Evolutionary conservation across 2,797 vertebrate species (phyloP).

Genomic region (Sciurus carolinensis): DNA sequence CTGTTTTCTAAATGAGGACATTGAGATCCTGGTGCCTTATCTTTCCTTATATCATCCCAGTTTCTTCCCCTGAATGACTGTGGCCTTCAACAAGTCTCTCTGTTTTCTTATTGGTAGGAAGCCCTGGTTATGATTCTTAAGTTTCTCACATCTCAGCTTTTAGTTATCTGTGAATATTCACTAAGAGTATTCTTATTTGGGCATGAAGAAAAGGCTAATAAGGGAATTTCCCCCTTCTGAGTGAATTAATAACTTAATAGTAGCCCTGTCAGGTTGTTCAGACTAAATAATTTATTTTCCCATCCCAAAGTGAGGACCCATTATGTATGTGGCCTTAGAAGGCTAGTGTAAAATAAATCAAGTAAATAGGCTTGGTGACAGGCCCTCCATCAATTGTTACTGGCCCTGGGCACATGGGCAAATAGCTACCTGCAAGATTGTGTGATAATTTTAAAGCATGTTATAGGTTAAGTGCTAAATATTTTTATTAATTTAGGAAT

Average conservation of each 20-base stretch:
- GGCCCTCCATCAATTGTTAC: constrained; percentile 76
- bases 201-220: constrained; percentile 45
- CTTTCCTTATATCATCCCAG: neutral
- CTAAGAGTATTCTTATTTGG: constrained; percentile 55
- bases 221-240: neutral
- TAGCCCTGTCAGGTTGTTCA: constrained; percentile 70
- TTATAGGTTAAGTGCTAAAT: constrained; percentile 77
- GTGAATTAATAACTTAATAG: constrained; percentile 79
- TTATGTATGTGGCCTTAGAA: constrained; percentile 76
- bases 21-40: neutral
- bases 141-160: constrained; percentile 1
- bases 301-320: constrained; percentile 74
- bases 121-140: constrained; percentile 13
- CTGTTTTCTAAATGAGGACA: constrained; percentile 51
- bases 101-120: constrained; percentile 57
- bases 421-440: constrained; percentile 73
- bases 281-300: constrained; percentile 81
- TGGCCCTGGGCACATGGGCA: constrained; percentile 68
- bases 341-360: constrained; percentile 82
- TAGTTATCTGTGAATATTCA: constrained; percentile 68
- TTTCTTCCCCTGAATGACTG: neutral
- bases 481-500: constrained; percentile 84
- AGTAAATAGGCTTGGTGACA: constrained; percentile 79
- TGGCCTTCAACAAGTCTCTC: constrained; percentile 27
- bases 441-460: constrained; percentile 76